Percentiles rank a stretch among this genome's conserved stretches.
phyloP scores from a whole-genome alignment of 2,113 vertebrate species.

The Malurus elegans region DNA sequence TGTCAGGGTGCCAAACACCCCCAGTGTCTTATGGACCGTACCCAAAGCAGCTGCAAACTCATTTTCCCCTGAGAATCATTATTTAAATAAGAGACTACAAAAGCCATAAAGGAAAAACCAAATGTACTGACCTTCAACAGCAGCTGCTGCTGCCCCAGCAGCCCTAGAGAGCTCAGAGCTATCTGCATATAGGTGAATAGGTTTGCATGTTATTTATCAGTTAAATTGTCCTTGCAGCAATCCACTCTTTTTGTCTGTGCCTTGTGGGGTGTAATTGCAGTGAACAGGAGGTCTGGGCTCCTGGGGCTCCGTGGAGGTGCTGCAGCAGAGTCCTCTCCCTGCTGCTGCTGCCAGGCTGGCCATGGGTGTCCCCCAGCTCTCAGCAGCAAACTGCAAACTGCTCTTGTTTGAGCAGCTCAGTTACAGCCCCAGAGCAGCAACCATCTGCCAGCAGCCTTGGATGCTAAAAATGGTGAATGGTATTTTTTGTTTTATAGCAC shows the following conservation, averaged over 20 bases:
- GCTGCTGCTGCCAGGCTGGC: neutral
- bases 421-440: neutral
- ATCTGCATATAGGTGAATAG: neutral
- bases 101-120: neutral
- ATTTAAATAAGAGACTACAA: neutral
- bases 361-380: neutral
- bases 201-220: neutral
- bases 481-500: neutral
- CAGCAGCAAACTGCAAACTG: neutral
- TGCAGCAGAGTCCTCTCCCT: neutral
- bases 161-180: neutral
- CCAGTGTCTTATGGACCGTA: accelerated
- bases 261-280: neutral
- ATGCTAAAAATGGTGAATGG: neutral
- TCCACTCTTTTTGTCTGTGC: neutral
- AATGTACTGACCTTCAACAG: neutral
- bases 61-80: neutral
- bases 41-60: neutral
- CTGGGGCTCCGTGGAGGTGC: neutral
- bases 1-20: neutral
- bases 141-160: neutral
- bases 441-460: neutral
- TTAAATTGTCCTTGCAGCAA: neutral
- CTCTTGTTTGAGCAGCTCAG: neutral
- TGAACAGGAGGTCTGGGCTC: neutral